These are phyloP conservation scores for Chaetogeoica ovagalla DNA, from an alignment of 2,888 invertebrate species.

Conservation along the genomic window DNA sequence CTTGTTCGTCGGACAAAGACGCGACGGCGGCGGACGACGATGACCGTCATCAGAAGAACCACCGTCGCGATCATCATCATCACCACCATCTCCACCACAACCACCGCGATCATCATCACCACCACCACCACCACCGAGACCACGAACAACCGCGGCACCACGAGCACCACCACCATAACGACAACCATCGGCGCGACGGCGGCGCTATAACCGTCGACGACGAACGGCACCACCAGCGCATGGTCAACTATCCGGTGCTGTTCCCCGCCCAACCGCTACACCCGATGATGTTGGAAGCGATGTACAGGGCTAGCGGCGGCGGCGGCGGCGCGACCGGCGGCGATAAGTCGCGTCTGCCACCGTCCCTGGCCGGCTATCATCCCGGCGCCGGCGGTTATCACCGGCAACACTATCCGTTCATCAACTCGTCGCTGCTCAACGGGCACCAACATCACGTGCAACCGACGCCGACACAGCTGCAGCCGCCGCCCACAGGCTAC, in stretches of 20 bases:
- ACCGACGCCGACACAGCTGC: slow-evolving; percentile 67
- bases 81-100: neutral
- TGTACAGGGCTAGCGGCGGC: slow-evolving; percentile 64
- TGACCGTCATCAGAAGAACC: neutral
- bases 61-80: neutral
- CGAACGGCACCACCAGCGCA: slow-evolving; percentile 24
- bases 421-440: slow-evolving; percentile 61
- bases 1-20: slow-evolving; percentile 33
- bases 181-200: neutral
- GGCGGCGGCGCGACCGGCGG: slow-evolving; percentile 56
- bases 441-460: slow-evolving; percentile 58
- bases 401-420: slow-evolving; percentile 60
- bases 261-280: slow-evolving; percentile 69
- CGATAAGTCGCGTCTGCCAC: slow-evolving; percentile 65
- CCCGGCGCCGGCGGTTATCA: slow-evolving; percentile 62
- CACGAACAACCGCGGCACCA: neutral
- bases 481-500: slow-evolving; percentile 54
- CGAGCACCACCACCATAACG: neutral
- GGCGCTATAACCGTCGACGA: slow-evolving; percentile 25
- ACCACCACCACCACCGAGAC: neutral
- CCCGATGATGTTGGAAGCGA: slow-evolving; percentile 73
- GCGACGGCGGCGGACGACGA: neutral
- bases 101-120: neutral
- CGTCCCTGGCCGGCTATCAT: slow-evolving; percentile 65
- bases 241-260: slow-evolving; percentile 57